Evolutionary conservation across 2,113 vertebrate genomes (phyloP), one percentile per base, ranked within the genome.

Genomic region (Pteronura brasiliensis): DNA sequence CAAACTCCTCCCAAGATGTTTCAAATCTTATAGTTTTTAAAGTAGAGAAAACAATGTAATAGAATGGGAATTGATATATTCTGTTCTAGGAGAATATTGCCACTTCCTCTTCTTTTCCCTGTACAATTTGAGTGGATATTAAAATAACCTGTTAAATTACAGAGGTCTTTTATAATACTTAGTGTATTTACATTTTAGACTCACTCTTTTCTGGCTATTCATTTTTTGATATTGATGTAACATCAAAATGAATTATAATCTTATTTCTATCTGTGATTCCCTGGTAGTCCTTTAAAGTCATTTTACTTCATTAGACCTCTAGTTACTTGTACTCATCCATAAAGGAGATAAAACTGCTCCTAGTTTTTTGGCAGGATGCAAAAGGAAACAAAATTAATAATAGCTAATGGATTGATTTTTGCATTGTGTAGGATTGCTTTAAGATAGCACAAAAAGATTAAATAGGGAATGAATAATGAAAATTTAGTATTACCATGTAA

Each of bases 11-110:
- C 69, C 47, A 67, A 49, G 83, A 57, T 93, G 81, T 29, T 5
- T 23, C 87, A 96, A 93, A 34, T 74, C 12, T 42, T 96, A 52
- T 4, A 90, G 61, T 23, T 83, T 92, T 97, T 97, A 36, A 96
- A 80, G 44, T 59, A 71, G 80, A 95, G 92, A 88, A 72, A 95
- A 57, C 10, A 76, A 52, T 27, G 31, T 12, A 52, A 42, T n/a
- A 81, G 91, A 93, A 72, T 31, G 8, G 13, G 44, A 84, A 18
- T 18, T 25, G 13, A 2, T 57, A 2, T 25, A 36, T 65, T 90
- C 44, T 71, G 11, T 90, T 87, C 39, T 59, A 69, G 69, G 57
- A 79, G 27, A 88, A n/a, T 82, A 42, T 49, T 88, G n/a, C 1
- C 1, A 7, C 13, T 63, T 79, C 18, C 25, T 92, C n/a, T 67